Conservation (phyloP, 2,113 vertebrate species). For the Fulmarus glacialis region DNA sequence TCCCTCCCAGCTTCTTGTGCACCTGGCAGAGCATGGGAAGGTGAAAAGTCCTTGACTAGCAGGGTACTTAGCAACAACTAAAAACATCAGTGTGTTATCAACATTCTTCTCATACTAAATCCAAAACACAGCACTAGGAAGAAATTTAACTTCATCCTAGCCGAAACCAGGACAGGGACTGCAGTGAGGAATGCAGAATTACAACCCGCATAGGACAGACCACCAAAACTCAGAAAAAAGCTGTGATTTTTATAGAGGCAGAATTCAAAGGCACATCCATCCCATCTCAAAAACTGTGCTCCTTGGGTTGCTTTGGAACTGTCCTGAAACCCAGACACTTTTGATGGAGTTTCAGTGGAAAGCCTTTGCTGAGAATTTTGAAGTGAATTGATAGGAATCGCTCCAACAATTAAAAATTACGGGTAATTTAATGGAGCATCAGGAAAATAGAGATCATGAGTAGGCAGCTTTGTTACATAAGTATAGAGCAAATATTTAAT, state of each 20-base stretch:
- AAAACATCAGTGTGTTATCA: too few relatives aligned
- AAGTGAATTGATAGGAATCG: neutral
- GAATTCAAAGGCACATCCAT: neutral
- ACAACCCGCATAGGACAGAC: neutral
- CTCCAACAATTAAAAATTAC: neutral
- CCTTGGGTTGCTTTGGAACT: neutral
- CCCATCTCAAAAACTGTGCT: neutral
- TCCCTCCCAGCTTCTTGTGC: too few relatives aligned
- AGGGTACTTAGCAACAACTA: too few relatives aligned
- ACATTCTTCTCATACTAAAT: too few relatives aligned
- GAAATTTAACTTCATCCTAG: too few relatives aligned
- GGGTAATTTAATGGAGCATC: neutral
- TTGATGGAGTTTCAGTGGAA: neutral
- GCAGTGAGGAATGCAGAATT: neutral
- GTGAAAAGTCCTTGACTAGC: too few relatives aligned
- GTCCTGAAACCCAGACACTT: neutral
- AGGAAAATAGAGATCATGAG: constrained; percentile 1
- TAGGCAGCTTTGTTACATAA: neutral
- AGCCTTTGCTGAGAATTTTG: neutral
- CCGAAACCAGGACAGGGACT: too few relatives aligned
- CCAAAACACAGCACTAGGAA: too few relatives aligned
- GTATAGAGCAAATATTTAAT: neutral
- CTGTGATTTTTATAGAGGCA: neutral
- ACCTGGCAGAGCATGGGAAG: too few relatives aligned
- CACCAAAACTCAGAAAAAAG: neutral